Evolutionary conservation across 2,113 vertebrate species (phyloP).

Genomic region (Chelonoidis abingdonii): DNA sequence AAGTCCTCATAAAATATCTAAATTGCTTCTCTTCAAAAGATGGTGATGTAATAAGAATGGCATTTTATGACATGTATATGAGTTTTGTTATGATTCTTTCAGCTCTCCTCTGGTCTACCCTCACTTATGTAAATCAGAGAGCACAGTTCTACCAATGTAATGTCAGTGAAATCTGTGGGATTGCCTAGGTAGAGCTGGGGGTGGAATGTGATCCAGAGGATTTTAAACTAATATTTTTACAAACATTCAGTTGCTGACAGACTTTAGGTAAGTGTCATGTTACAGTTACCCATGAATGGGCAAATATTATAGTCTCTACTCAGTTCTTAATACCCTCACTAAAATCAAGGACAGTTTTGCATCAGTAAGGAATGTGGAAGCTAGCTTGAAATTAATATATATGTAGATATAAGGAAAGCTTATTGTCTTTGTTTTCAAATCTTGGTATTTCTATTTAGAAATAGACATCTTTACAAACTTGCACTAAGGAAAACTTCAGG

Average conservation of each 20-base stretch:
- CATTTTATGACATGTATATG: not conserved
- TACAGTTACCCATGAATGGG: not conserved
- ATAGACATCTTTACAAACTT: not conserved
- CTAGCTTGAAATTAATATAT: not conserved
- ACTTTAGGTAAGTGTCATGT: not conserved
- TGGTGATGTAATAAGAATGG: not conserved
- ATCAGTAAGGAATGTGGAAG: not conserved
- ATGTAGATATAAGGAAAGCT: not conserved
- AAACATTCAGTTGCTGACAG: not conserved
- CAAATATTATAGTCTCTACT: not conserved
- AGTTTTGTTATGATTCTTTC: not conserved
- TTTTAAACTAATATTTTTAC: not conserved
- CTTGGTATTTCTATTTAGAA: not conserved
- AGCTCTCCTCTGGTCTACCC: not conserved
- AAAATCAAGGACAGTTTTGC: not conserved
- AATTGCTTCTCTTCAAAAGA: not conserved
- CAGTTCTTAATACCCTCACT: not conserved
- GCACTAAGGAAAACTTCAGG: not conserved
- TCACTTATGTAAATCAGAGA: not conserved
- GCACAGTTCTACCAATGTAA: not conserved
- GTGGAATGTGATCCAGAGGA: not conserved
- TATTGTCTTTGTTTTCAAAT: not conserved
- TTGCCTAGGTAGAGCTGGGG: not conserved
- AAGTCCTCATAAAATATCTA: conserved; percentile 9
- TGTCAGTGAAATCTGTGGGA: not conserved